These are phyloP conservation scores for Brachionus asplanchnoidis DNA, from an alignment of 1,140 invertebrate species.

Conservation along the genomic window DNA sequence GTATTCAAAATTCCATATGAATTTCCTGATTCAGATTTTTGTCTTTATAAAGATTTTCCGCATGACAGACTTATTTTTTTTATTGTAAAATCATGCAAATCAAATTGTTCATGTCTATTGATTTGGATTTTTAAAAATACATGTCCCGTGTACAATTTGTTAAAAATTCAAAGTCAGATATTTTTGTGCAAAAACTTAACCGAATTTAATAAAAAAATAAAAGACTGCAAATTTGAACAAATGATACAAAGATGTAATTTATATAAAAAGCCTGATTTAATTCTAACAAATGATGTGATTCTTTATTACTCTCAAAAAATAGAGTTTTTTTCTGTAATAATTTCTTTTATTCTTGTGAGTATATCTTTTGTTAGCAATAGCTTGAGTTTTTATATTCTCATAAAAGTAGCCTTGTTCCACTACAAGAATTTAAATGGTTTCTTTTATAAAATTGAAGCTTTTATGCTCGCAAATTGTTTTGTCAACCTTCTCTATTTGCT, in stretches of 20 bases:
- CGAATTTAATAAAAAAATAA: neutral
- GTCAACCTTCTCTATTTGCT: neutral
- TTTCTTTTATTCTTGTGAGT: neutral
- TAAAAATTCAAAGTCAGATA: neutral
- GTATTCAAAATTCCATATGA: neutral
- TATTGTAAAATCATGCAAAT: too few relatives aligned
- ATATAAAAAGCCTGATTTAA: too few relatives aligned
- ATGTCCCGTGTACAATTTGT: neutral
- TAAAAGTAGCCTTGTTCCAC: neutral
- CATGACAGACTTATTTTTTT: neutral
- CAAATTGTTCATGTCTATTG: neutral
- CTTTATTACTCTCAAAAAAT: neutral
- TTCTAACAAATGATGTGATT: neutral
- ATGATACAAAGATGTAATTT: neutral
- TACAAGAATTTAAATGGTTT: too few relatives aligned
- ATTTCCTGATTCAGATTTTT: neutral
- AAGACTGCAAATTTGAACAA: neutral
- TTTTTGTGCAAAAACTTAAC: neutral
- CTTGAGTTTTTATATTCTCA: neutral
- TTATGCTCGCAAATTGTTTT: neutral
- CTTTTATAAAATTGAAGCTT: neutral
- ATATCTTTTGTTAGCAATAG: neutral
- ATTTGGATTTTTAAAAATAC: neutral
- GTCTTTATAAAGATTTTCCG: neutral
- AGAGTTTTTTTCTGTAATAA: neutral